These are phyloP conservation scores for Netelia virgata DNA, from an alignment of 2,888 invertebrate genomes.

Conservation along the genomic window DNA sequence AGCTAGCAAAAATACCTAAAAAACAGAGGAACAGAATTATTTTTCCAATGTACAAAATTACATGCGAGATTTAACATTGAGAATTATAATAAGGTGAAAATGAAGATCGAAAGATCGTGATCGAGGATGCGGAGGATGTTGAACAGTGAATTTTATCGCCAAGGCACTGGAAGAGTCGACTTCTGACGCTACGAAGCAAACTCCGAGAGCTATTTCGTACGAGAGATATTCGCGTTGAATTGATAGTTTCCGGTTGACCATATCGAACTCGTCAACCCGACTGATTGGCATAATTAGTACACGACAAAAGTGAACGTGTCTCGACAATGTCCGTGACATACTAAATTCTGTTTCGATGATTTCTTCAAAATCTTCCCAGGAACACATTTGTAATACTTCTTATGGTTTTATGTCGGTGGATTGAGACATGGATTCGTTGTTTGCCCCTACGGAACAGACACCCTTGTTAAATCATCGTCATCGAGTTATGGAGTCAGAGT, in stretches of 20 bases:
- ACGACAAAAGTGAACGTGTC: neutral
- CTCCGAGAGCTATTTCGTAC: neutral
- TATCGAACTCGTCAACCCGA: constrained; percentile 23
- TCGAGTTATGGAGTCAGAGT: constrained; percentile 78
- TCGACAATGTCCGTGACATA: neutral
- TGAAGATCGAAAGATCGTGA: neutral
- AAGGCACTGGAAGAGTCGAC: neutral
- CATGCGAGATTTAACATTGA: neutral
- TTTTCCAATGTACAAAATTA: neutral
- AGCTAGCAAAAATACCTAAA: neutral
- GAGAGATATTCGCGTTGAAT: constrained; percentile 36
- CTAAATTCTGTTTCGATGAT: neutral
- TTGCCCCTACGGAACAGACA: constrained; percentile 36
- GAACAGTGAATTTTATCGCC: neutral
- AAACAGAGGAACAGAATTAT: neutral
- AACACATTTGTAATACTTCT: neutral
- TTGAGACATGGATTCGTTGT: constrained; percentile 38
- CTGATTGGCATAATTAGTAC: constrained; percentile 25
- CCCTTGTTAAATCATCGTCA: constrained; percentile 49
- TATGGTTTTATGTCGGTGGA: neutral
- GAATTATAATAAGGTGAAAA: neutral
- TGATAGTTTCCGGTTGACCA: constrained; percentile 50
- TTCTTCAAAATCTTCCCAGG: neutral
- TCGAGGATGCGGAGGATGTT: constrained; percentile 4
- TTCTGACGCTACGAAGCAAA: neutral